Conservation (phyloP, 2,797 vertebrate species). For the Syngnathus acus region DNA sequence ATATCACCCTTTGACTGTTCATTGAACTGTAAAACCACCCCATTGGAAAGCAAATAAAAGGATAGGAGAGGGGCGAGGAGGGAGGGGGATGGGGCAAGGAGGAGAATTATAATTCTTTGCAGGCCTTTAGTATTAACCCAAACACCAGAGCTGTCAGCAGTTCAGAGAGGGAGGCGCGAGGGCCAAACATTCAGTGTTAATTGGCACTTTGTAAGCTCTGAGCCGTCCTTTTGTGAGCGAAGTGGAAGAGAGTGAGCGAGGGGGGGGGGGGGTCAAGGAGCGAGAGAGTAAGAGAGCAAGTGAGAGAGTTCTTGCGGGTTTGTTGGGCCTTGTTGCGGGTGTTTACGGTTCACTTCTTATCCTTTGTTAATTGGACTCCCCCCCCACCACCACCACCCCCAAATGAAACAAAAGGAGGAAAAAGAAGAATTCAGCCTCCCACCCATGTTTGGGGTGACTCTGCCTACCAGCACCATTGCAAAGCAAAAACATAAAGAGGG, state of each 20-base stretch:
- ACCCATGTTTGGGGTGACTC: conserved; percentile 55
- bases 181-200: conserved; percentile 80
- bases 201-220: conserved; percentile 80
- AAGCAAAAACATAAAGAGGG: conserved; percentile 11
- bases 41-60: conserved; percentile 79
- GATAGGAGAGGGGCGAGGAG: conserved; percentile 53
- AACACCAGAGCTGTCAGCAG: conserved; percentile 79
- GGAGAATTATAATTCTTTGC: conserved; percentile 79
- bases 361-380: conserved; percentile 78
- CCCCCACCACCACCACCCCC: conserved; percentile 8
- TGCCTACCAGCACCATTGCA: conserved; percentile 37
- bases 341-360: conserved; percentile 81
- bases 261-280: conserved; percentile 33
- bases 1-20: conserved; percentile 81
- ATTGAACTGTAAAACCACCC: conserved; percentile 82
- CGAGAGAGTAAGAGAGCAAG: conserved; percentile 46
- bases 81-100: conserved; percentile 55
- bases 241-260: conserved; percentile 58
- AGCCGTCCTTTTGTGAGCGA: conserved; percentile 73
- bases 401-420: conserved; percentile 45
- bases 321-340: conserved; percentile 75
- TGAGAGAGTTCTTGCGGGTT: conserved; percentile 67
- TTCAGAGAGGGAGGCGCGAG: conserved; percentile 73
- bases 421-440: conserved; percentile 60
- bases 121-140: conserved; percentile 82